Evolutionary conservation across 92 coral and sea anemone genomes (phyloP).

Genomic region (Phenganax stokvisi): DNA sequence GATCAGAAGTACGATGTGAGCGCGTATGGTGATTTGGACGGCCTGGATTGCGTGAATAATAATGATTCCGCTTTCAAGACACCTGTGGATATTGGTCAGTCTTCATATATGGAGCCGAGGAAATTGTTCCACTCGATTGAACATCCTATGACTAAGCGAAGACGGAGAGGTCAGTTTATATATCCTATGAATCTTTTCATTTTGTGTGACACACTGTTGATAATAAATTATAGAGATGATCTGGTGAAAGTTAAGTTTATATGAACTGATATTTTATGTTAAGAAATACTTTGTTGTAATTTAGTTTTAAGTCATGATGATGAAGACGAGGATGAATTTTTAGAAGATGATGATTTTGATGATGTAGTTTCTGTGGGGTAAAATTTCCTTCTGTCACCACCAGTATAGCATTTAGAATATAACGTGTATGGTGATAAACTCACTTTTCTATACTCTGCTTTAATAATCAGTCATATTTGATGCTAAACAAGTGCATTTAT

Average conservation of each 20-base stretch:
- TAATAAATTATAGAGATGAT: too few relatives aligned
- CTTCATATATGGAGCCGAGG: conserved; percentile 2
- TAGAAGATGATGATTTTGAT: conserved; percentile 1
- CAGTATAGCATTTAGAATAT: background rate
- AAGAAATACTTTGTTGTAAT: background rate
- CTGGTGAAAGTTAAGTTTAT: too few relatives aligned
- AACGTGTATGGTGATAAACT: too few relatives aligned
- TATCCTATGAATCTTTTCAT: too few relatives aligned
- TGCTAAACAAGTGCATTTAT: too few relatives aligned
- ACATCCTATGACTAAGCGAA: background rate
- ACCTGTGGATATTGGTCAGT: background rate
- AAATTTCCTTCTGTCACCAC: background rate
- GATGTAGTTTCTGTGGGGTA: conserved; percentile 19
- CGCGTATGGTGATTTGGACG: background rate
- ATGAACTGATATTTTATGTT: background rate
- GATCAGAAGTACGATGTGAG: background rate
- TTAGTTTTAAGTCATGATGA: background rate
- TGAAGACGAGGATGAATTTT: conserved; percentile 16
- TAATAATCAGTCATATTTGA: too few relatives aligned
- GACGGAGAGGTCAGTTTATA: conserved; percentile 1
- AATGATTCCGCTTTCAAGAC: conserved; percentile 2
- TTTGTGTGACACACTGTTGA: too few relatives aligned
- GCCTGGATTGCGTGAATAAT: background rate
- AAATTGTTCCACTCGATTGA: conserved; percentile 12
- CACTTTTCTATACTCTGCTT: too few relatives aligned